A percentile compares a stretch with the other conserved stretches of the same genome.
Conservation (phyloP, 2,797 vertebrate species). For the Distichodus sexfasciatus region DNA sequence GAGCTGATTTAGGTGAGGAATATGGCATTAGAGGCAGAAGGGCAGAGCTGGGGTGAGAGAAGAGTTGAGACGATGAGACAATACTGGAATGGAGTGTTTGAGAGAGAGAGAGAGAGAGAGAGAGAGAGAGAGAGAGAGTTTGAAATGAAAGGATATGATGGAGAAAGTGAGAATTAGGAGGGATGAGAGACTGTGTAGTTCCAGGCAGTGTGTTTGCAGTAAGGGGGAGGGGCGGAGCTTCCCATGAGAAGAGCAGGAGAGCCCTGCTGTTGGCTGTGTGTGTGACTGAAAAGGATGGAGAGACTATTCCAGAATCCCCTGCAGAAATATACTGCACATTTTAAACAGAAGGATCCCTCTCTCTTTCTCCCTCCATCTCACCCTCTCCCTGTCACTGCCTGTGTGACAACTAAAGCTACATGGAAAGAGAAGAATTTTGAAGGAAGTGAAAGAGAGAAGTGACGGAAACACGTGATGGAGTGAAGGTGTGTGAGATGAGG, state of each 20-base stretch:
- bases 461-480: neutral
- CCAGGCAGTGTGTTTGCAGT: constrained; percentile 39
- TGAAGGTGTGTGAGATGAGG: constrained; percentile 29
- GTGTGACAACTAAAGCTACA: neutral
- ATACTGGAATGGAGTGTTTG: too few relatives aligned
- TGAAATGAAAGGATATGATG: neutral
- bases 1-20: neutral
- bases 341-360: constrained; percentile 58
- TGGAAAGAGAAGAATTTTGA: constrained; percentile 1
- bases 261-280: constrained; percentile 40
- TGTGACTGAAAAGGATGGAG: constrained; percentile 7
- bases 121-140: neutral
- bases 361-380: neutral
- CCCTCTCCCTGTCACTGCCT: neutral
- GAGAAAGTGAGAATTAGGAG: too few relatives aligned
- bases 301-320: constrained; percentile 33
- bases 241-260: constrained; percentile 46
- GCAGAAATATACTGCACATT: constrained; percentile 58
- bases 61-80: neutral
- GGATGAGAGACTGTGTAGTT: neutral
- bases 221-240: constrained; percentile 51
- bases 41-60: neutral
- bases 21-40: neutral
- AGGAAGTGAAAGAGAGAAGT: neutral
- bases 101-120: neutral